Conservation (phyloP, 2,113 vertebrate species). For the Coracopsis vasa region DNA sequence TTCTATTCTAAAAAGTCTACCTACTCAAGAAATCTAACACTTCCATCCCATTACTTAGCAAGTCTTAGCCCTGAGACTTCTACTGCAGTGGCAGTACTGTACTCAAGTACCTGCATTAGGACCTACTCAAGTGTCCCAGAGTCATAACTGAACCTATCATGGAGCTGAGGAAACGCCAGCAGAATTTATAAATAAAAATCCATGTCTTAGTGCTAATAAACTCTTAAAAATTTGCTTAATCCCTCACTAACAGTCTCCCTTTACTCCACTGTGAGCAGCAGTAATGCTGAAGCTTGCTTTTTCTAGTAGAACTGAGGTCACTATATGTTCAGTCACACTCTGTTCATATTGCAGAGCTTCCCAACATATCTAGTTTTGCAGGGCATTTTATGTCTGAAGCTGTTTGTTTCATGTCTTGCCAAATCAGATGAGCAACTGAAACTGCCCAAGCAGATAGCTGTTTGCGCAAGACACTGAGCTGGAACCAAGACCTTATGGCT, state of each 20-base stretch:
- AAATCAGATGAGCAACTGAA: conserved; percentile 55
- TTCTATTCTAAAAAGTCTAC: neutral
- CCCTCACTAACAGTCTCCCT: neutral
- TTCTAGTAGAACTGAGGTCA: neutral
- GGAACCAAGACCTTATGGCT: neutral
- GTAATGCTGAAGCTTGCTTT: neutral
- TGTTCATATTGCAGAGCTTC: neutral
- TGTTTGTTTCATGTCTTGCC: conserved; percentile 46
- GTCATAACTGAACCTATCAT: neutral
- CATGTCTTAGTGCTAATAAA: neutral
- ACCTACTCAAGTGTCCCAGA: neutral
- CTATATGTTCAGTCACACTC: neutral
- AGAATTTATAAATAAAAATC: neutral
- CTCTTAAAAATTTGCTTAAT: neutral
- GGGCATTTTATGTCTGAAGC: neutral
- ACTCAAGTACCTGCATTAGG: neutral
- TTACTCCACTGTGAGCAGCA: neutral
- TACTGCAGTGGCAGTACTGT: neutral
- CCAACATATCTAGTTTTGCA: neutral
- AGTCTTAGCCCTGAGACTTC: neutral
- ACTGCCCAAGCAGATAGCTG: neutral
- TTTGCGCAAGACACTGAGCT: conserved; percentile 31
- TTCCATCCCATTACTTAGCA: accelerated
- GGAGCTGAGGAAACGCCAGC: neutral
- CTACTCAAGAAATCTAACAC: neutral